phyloP scores from a whole-genome alignment of 2,888 invertebrate species.

The Dastarcus helophoroides region DNA sequence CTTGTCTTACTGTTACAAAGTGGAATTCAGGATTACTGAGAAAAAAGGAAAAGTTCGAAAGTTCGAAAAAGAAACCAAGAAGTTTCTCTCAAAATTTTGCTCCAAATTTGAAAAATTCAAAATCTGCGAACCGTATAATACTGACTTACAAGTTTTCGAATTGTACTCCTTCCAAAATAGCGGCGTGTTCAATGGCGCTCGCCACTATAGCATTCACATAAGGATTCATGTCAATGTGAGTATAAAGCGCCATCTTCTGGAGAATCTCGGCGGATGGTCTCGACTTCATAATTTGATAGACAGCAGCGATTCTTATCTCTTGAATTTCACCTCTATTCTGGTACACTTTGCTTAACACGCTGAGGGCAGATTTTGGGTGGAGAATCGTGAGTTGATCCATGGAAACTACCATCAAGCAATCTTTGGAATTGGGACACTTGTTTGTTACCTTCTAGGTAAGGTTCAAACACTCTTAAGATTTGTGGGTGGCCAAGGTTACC shows the following conservation, averaged over 20 bases:
- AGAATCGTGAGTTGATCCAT: constrained; percentile 42
- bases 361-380: constrained; percentile 42
- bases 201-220: constrained; percentile 53
- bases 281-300: constrained; percentile 48
- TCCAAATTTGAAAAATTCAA: too few relatives aligned
- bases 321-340: constrained; percentile 52
- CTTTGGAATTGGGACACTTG: constrained; percentile 49
- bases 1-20: too few relatives aligned
- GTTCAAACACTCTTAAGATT: constrained; percentile 49
- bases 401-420: constrained; percentile 46
- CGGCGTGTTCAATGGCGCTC: constrained; percentile 45
- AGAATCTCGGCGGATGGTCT: constrained; percentile 52
- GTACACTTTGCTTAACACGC: constrained; percentile 53
- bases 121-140: too few relatives aligned
- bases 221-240: constrained; percentile 40
- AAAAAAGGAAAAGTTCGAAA: too few relatives aligned
- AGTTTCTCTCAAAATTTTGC: too few relatives aligned
- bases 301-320: constrained; percentile 54
- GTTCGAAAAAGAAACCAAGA: too few relatives aligned
- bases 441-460: constrained; percentile 53
- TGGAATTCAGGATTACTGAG: too few relatives aligned
- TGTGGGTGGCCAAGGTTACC: constrained; percentile 52
- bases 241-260: constrained; percentile 56
- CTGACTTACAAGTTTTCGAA: constrained; percentile 41
- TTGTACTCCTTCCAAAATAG: constrained; percentile 38